Base-by-base conservation (phyloP, 1,140 invertebrate genomes). In the Eubasilissa regina region DNA sequence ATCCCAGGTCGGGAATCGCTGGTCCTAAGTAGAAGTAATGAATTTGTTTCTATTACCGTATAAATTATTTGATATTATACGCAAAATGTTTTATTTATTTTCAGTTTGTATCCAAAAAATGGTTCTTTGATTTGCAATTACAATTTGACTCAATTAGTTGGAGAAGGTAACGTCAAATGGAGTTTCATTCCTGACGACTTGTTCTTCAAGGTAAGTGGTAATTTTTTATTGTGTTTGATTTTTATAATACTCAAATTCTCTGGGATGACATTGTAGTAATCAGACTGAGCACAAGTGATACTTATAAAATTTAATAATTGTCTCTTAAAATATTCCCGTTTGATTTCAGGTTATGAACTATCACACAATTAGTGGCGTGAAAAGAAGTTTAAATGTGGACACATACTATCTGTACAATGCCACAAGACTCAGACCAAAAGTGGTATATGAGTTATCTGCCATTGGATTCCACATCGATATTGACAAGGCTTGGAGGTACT, bases 141-240 rank as follows among this genome's bases (percentile, higher is more conserved):
- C 64, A 86, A 88, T 35, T 35, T 88, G 43, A 88, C 87, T 0
- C 85, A 88, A 11, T 86, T 89, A 84, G 84, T 85, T 48, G 88
- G 88, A 0, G 84, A 87, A 11, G 86, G 87, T 0, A 85, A 90
- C 77, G 80, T 89, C 0, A 87, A 88, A 25, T 90, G 89, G 89
- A 89, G 87, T 78, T 89, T 89, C 80, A 60, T 87, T 0, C 44
- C 85, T 6, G 86, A 85, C 21, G 86, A 89, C 80, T 77, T 89
- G 0, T 89, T 86, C 74, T 87, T 89, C 77, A 84, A 85, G 84
- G 88, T 89, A 82, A 45, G 7, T 51, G 10, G 7, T 58, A 4
- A 64, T 35, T 35, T 35, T 35, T 35, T 35, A 35, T n/a, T n/a
- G n/a, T n/a, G n/a, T n/a, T n/a, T n/a, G n/a, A n/a, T n/a, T n/a